Percentiles rank a stretch among this genome's conserved stretches.
These are phyloP conservation scores for Apistogramma diplotaenia DNA, from an alignment of 2,113 vertebrate species.

Conservation along the genomic window DNA sequence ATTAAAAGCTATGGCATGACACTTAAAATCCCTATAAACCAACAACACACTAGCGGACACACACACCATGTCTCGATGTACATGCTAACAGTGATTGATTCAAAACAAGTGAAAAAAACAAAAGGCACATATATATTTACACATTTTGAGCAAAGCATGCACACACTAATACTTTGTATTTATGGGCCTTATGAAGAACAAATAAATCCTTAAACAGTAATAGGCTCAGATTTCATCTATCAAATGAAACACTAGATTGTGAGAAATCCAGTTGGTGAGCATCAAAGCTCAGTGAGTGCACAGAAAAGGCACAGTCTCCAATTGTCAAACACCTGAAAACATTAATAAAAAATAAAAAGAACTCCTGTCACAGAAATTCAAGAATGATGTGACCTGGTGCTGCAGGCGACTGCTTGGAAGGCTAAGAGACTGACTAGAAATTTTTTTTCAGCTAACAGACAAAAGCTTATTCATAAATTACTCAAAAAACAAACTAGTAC, in stretches of 20 bases:
- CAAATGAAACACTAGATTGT: constrained; percentile 1
- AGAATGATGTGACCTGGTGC: constrained; percentile 1
- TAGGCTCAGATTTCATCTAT: constrained; percentile 43
- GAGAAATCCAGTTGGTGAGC: not conserved
- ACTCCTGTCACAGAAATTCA: constrained; percentile 17
- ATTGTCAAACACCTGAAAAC: constrained; percentile 26
- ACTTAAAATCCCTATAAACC: constrained; percentile 62
- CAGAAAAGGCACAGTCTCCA: constrained; percentile 20
- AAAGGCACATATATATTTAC: constrained; percentile 71
- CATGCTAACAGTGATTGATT: constrained; percentile 61
- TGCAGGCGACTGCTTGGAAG: constrained; percentile 26
- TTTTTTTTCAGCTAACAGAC: constrained; percentile 24
- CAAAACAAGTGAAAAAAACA: constrained; percentile 27
- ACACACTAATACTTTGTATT: not conserved
- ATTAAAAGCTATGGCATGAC: constrained; percentile 50
- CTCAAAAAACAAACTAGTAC: constrained; percentile 54
- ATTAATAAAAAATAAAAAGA: not conserved
- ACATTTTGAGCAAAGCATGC: constrained; percentile 42
- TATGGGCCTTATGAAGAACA: constrained; percentile 8
- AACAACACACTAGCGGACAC: constrained; percentile 36
- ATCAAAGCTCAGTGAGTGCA: not conserved
- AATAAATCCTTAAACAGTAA: constrained; percentile 8
- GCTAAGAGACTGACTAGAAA: constrained; percentile 15
- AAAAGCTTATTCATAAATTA: constrained; percentile 61
- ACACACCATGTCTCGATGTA: constrained; percentile 37